Conservation (phyloP, 2,113 vertebrate species). For the Cyphomyrus plagiostoma region DNA sequence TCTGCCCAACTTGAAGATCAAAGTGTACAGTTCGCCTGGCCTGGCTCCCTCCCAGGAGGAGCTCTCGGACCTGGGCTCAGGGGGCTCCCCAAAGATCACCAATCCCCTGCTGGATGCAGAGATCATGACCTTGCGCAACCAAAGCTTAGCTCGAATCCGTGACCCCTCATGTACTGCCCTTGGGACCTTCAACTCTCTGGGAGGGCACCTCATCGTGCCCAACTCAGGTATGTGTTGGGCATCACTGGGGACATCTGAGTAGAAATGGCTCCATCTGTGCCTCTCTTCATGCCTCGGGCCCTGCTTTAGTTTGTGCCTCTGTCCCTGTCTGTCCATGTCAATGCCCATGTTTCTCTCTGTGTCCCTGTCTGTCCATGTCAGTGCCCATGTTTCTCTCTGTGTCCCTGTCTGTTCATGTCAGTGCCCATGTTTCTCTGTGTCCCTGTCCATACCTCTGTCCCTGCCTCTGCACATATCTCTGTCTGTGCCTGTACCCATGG, state of each 20-base stretch:
- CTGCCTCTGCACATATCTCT: background rate
- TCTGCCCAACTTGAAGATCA: slow-evolving; percentile 92
- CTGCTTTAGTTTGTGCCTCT: background rate
- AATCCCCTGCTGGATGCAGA: slow-evolving; percentile 84
- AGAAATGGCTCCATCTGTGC: background rate
- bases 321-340: background rate
- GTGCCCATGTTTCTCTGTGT: background rate
- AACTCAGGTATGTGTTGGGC: slow-evolving; percentile 75
- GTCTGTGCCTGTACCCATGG: background rate
- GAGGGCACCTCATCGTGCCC: slow-evolving; percentile 88
- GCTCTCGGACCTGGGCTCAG: slow-evolving; percentile 80
- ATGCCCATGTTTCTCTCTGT: background rate
- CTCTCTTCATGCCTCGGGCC: background rate
- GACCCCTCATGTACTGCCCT: slow-evolving; percentile 86
- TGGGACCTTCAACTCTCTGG: slow-evolving; percentile 90
- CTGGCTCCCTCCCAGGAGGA: slow-evolving; percentile 90
- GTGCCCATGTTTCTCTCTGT: background rate
- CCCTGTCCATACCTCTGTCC: background rate
- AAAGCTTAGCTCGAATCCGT: slow-evolving; percentile 77
- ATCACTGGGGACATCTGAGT: background rate
- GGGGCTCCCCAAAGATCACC: slow-evolving; percentile 82
- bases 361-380: background rate
- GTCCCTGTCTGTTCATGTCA: background rate
- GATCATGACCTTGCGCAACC: slow-evolving; percentile 77
- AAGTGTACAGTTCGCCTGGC: slow-evolving; percentile 88